A percentile compares a stretch with the other conserved stretches of the same genome.
phyloP scores from a whole-genome alignment of 1,140 invertebrate genomes.

The Euglossa dilemma region DNA sequence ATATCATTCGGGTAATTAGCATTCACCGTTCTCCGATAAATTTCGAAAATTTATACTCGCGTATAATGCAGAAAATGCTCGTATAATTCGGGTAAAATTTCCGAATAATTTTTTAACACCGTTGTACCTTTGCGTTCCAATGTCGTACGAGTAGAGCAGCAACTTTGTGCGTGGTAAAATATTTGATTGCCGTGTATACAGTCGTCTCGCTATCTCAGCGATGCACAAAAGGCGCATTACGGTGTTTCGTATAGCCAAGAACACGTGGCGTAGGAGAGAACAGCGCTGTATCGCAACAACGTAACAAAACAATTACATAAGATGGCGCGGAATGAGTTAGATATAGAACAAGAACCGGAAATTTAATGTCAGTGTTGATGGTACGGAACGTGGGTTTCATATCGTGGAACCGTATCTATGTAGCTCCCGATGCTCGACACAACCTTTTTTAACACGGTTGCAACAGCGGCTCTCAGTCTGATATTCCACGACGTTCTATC shows the following conservation, averaged over 20 bases:
- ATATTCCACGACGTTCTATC: too few species aligned
- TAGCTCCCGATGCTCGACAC: slow-evolving; percentile 6
- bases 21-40: background rate
- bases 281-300: slow-evolving; percentile 3
- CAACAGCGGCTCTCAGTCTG: background rate
- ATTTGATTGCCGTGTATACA: background rate
- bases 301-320: slow-evolving; percentile 16
- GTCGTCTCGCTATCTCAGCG: background rate
- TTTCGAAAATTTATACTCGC: background rate
- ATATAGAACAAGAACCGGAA: slow-evolving; percentile 22
- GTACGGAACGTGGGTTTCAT: background rate
- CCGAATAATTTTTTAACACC: background rate
- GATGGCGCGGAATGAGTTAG: background rate
- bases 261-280: background rate
- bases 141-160: too few species aligned
- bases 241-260: background rate
- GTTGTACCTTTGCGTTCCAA: background rate
- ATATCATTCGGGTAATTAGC: slow-evolving; percentile 8
- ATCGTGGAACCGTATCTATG: background rate
- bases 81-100: too few species aligned
- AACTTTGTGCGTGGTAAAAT: background rate
- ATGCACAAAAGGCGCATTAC: background rate
- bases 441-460: background rate
- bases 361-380: slow-evolving; percentile 15
- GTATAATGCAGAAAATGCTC: background rate